A percentile compares a stretch with the other conserved stretches of the same genome.
phyloP scores from a whole-genome alignment of 1,140 invertebrate genomes.

The Gryon sp. region DNA sequence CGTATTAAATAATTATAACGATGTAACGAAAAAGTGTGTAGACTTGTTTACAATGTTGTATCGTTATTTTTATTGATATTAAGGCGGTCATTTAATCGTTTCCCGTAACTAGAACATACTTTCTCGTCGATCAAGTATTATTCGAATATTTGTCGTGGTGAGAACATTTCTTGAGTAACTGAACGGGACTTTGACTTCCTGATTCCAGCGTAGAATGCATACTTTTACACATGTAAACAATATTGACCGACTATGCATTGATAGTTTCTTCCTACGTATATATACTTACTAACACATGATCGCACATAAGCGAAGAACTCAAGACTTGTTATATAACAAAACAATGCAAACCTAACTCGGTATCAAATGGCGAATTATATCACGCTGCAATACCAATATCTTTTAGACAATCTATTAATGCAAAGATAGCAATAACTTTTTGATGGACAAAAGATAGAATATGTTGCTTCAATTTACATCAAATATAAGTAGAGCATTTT shows the following conservation, averaged over 20 bases:
- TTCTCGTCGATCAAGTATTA: constrained; percentile 43
- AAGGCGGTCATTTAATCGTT: constrained; percentile 36
- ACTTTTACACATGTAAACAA: constrained; percentile 53
- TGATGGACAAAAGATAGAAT: constrained; percentile 1
- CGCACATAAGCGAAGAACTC: constrained; percentile 1
- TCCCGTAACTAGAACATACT: constrained; percentile 37
- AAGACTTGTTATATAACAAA: constrained; percentile 43
- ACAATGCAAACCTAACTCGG: constrained; percentile 1
- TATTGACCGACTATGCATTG: constrained; percentile 43
- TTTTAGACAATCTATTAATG: constrained; percentile 26
- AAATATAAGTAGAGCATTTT: too few species aligned
- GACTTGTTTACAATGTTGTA: constrained; percentile 6
- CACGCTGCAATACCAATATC: constrained; percentile 30
- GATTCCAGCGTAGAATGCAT: constrained; percentile 46
- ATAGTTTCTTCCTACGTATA: constrained; percentile 36
- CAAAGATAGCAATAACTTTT: constrained; percentile 6
- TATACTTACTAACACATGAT: neutral
- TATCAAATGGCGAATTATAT: neutral
- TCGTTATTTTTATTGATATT: constrained; percentile 8
- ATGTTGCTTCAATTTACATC: too few species aligned
- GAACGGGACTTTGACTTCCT: constrained; percentile 56
- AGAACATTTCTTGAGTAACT: constrained; percentile 34
- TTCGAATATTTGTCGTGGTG: constrained; percentile 52
- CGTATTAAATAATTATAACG: neutral
- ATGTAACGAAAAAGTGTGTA: neutral